A percentile compares a stretch with the other conserved stretches of the same genome.
These are phyloP conservation scores for Aselliscus stoliczkanus DNA, from an alignment of 2,797 vertebrate genomes.

Conservation along the genomic window DNA sequence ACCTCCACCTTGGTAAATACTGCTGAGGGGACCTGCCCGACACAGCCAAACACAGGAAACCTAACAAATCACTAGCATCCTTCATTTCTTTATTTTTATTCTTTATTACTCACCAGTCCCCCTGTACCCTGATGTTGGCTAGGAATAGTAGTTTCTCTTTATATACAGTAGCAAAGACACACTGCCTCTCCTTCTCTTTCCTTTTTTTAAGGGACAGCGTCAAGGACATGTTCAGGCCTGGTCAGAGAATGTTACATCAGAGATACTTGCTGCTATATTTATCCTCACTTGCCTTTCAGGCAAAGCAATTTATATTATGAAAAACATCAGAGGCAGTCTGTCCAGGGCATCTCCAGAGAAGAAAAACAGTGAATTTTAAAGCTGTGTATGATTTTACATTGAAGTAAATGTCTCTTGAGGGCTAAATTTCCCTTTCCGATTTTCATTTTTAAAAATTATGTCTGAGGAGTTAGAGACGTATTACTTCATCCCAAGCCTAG, in stretches of 20 bases:
- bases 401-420: not conserved
- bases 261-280: slow-evolving; percentile 69
- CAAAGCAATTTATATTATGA: slow-evolving; percentile 39
- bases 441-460: not conserved
- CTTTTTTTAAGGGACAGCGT: slow-evolving; percentile 42
- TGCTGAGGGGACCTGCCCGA: not conserved
- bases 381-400: not conserved
- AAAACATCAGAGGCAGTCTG: slow-evolving; percentile 11
- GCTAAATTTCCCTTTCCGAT: not conserved
- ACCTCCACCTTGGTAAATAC: not conserved
- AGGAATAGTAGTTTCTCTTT: not conserved
- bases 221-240: slow-evolving; percentile 30
- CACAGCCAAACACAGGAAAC: not conserved
- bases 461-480: not conserved
- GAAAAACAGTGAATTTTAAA: slow-evolving; percentile 38
- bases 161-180: not conserved
- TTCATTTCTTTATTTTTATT: not conserved
- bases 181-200: not conserved
- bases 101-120: not conserved
- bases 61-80: not conserved
- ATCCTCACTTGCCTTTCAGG: slow-evolving; percentile 48
- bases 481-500: not conserved
- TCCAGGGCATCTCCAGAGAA: not conserved
- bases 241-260: slow-evolving; percentile 55
- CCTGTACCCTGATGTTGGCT: not conserved